phyloP scores from a whole-genome alignment of 2,113 vertebrate species.

The Serinus canaria region DNA sequence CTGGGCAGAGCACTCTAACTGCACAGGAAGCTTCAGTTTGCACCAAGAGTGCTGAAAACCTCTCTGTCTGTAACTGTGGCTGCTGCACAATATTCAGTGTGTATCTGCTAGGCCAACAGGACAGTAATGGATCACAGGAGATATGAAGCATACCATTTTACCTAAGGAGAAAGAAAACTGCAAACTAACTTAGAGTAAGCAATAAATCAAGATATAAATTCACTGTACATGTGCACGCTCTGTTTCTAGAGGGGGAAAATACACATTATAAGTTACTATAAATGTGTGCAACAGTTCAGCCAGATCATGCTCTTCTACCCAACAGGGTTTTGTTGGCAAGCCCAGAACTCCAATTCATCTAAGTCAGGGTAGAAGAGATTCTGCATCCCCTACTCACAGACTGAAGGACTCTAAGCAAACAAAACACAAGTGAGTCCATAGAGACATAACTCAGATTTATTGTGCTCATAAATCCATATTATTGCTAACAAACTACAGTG shows the following conservation, averaged over 20 bases:
- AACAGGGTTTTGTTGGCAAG: neutral
- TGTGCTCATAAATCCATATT: neutral
- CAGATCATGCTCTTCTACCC: accelerated
- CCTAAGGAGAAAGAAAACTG: neutral
- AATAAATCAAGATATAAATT: neutral
- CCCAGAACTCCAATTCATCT: neutral
- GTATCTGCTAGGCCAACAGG: neutral
- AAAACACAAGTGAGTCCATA: neutral
- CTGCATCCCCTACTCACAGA: neutral
- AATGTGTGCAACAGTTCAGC: neutral
- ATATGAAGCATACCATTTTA: neutral
- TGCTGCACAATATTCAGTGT: neutral
- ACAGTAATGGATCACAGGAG: neutral
- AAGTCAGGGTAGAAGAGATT: neutral
- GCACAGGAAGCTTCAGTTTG: neutral
- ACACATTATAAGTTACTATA: neutral
- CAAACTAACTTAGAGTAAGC: neutral
- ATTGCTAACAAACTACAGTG: neutral
- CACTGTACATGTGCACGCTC: neutral
- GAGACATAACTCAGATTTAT: neutral
- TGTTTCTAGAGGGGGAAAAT: neutral
- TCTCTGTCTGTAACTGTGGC: neutral
- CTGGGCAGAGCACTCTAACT: neutral
- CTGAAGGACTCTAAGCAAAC: neutral
- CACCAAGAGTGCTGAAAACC: neutral